Evolutionary conservation across 37 sponge, comb jelly and placozoan genomes (phyloP), one percentile per base, ranked within the genome.

Genomic region (Lycopodina hypogea): DNA sequence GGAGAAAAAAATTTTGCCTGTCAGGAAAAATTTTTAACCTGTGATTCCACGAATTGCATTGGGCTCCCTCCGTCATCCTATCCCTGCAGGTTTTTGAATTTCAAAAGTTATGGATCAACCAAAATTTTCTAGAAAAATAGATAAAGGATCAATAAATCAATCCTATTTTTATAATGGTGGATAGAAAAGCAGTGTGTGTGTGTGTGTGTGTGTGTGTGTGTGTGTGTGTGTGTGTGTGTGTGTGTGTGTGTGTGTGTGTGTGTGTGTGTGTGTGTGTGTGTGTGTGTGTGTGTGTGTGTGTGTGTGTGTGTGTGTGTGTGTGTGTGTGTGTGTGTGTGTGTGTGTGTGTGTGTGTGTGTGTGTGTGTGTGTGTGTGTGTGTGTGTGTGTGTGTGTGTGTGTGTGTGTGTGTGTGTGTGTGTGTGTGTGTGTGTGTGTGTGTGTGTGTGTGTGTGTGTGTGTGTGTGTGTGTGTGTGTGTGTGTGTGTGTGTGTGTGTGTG

Each of bases 151-250:
- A n/a, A n/a, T n/a, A n/a, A n/a, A n/a, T n/a, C n/a, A n/a, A n/a
- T n/a, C n/a, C n/a, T n/a, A n/a, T n/a, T n/a, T n/a, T n/a, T n/a
- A n/a, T n/a, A n/a, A n/a, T n/a, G n/a, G n/a, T n/a, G n/a, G n/a
- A n/a, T n/a, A n/a, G n/a, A n/a, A 17, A 17, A 53, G 55, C 55
- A 53, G 17, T 53, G 17, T 19, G 12, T 53, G 55, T 53, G 55
- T 53, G 55, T 53, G 55, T 53, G 55, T 53, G 55, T 53, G 55
- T 53, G 55, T 53, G 55, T 53, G 55, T 53, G 55, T 53, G 55
- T 53, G 55, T 53, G 55, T 53, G 55, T 53, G 55, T 53, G 55
- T 53, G 55, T 53, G 55, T 53, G 55, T 53, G 55, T 53, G 55
- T 53, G 55, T 53, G 55, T 53, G 55, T 53, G 55, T 53, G 55